Evolutionary conservation across 2,888 invertebrate species (phyloP).

Genomic region (Idaea aversata): DNA sequence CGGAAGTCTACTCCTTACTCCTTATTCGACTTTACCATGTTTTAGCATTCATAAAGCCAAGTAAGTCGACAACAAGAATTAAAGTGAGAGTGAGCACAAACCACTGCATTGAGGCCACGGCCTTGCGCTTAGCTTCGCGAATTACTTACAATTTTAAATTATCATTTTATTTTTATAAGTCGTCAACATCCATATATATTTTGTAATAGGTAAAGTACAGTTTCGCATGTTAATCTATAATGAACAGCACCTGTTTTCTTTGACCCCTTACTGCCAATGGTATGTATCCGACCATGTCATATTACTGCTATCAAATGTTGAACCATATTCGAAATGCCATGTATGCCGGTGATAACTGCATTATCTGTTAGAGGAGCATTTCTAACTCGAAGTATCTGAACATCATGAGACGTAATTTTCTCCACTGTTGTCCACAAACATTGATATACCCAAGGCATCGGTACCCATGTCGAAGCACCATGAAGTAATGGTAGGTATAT

Average conservation of each 20-base stretch:
- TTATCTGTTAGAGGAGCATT: too few relatives aligned
- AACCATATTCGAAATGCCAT: too few relatives aligned
- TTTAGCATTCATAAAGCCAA: not conserved
- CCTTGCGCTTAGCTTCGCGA: conserved; percentile 30
- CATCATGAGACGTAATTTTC: not conserved
- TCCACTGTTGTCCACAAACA: not conserved
- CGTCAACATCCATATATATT: not conserved
- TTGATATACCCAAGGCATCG: not conserved
- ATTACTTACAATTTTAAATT: conserved; percentile 26
- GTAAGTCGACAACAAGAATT: conserved; percentile 4
- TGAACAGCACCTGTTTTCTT: not conserved
- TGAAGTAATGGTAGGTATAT: not conserved
- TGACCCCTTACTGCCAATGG: too few relatives aligned
- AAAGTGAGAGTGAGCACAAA: conserved; percentile 35
- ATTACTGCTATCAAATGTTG: too few relatives aligned
- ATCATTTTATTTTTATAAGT: conserved; percentile 22
- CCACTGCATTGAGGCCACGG: conserved; percentile 33
- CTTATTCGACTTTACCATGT: not conserved
- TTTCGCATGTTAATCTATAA: not conserved
- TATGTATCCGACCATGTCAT: too few relatives aligned
- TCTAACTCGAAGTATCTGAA: not conserved
- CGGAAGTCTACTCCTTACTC: not conserved
- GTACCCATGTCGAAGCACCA: not conserved
- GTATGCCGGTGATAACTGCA: too few relatives aligned
- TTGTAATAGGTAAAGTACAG: conserved; percentile 1